phyloP scores from a whole-genome alignment of 2,888 invertebrate species.

The Sturmia bella region DNA sequence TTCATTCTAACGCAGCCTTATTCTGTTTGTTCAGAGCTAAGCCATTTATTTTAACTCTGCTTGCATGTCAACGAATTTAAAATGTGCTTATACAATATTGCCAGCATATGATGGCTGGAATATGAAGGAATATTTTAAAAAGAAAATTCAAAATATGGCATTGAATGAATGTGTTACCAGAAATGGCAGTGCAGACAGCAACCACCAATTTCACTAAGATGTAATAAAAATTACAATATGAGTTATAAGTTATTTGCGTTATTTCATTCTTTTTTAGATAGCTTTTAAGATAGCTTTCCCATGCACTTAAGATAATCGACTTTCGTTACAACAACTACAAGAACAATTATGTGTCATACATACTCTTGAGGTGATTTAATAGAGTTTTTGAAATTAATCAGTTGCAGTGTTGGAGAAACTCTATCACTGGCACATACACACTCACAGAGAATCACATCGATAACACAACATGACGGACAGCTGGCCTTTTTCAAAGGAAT shows the following conservation, averaged over 20 bases:
- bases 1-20: conserved; percentile 1
- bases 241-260: too few relatives aligned
- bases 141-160: not conserved
- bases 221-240: too few relatives aligned
- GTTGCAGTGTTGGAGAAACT: conserved; percentile 37
- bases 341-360: not conserved
- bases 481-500: conserved; percentile 8
- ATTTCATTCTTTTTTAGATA: too few relatives aligned
- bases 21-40: conserved; percentile 14
- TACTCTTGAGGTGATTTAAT: not conserved
- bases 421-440: conserved; percentile 9
- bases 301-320: too few relatives aligned
- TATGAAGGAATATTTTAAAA: not conserved
- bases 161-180: not conserved
- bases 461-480: conserved; percentile 41
- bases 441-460: not conserved
- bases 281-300: too few relatives aligned
- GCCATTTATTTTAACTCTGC: conserved; percentile 37
- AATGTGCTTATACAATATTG: conserved; percentile 22
- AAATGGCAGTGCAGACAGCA: not conserved
- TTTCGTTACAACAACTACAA: not conserved
- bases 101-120: conserved; percentile 43
- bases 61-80: conserved; percentile 39
- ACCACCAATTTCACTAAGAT: not conserved
- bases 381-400: conserved; percentile 3